Evolutionary conservation across 2,797 vertebrate species (phyloP).

Genomic region (Silurus lanzhouensis): DNA sequence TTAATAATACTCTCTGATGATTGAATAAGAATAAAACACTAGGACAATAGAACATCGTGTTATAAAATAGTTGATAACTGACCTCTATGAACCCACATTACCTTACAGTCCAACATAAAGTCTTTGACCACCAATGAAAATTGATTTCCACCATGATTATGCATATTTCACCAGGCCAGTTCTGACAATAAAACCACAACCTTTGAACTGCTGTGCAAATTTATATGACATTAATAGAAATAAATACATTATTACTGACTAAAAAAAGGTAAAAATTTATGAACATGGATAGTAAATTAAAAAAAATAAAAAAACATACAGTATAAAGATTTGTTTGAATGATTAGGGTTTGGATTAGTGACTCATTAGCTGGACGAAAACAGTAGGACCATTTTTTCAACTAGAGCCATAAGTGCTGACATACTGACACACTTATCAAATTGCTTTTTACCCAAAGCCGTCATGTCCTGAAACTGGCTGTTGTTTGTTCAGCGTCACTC

Average conservation of each 20-base stretch:
- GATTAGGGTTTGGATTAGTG: neutral
- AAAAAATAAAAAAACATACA: too few species aligned
- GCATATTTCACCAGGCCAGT: neutral
- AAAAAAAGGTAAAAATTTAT: neutral
- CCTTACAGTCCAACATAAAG: too few species aligned
- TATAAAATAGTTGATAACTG: too few species aligned
- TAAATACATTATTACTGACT: neutral
- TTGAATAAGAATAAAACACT: too few species aligned
- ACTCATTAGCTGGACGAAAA: neutral
- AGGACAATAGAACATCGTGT: too few species aligned
- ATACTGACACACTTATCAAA: conserved; percentile 49
- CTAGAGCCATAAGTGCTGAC: conserved; percentile 32
- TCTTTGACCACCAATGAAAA: too few species aligned
- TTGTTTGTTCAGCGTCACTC: conserved; percentile 2
- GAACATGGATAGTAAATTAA: too few species aligned
- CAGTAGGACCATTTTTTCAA: neutral
- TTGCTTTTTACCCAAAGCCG: conserved; percentile 21
- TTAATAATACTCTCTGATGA: too few species aligned
- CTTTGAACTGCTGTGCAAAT: neutral
- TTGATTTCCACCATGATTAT: neutral
- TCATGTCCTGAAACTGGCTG: neutral
- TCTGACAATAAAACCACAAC: neutral
- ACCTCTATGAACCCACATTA: too few species aligned
- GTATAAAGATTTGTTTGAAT: neutral
- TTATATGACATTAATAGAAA: neutral